phyloP scores from a whole-genome alignment of 2,113 vertebrate genomes.

The Pluvialis apricaria region DNA sequence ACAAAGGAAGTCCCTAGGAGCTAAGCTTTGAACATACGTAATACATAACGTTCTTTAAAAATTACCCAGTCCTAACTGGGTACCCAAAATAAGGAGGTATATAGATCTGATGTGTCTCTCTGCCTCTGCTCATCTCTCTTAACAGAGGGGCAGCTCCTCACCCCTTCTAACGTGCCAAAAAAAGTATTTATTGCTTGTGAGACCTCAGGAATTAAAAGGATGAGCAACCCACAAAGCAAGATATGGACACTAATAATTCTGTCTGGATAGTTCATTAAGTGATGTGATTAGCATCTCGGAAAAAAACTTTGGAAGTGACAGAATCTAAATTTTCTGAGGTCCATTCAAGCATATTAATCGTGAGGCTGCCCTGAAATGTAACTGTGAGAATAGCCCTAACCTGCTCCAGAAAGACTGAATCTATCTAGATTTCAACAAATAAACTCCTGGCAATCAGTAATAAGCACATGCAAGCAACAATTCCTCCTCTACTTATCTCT shows the following conservation, averaged over 20 bases:
- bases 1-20: background rate
- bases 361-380: background rate
- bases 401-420: background rate
- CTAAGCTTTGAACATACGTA: background rate
- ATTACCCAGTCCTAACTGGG: background rate
- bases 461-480: background rate
- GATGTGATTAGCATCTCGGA: background rate
- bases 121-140: background rate
- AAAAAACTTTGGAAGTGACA: background rate
- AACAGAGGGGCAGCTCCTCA: background rate
- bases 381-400: background rate
- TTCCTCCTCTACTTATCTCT: background rate
- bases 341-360: background rate
- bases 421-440: background rate
- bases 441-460: background rate
- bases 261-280: background rate
- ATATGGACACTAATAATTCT: background rate
- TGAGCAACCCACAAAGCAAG: background rate
- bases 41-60: background rate
- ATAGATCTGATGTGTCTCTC: background rate
- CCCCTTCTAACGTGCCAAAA: background rate
- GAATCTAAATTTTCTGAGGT: background rate
- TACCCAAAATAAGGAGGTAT: background rate
- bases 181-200: background rate
- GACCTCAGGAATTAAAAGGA: background rate